Conservation (phyloP, 2,888 invertebrate species). For the Calameuta filiformis region DNA sequence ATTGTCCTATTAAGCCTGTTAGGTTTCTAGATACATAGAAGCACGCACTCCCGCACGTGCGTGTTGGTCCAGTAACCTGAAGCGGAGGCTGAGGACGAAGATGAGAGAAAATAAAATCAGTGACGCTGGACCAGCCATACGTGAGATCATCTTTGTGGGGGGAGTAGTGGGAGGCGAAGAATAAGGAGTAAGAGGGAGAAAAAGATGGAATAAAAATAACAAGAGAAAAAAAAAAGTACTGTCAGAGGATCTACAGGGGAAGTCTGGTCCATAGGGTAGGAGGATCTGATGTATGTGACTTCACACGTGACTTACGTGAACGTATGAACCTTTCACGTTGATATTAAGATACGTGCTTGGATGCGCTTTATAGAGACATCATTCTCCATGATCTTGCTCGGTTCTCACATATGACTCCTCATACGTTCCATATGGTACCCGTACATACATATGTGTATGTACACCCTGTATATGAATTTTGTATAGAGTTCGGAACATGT, state of each 20-base stretch:
- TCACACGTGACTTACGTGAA: slow-evolving; percentile 45
- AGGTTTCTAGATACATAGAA: slow-evolving; percentile 11
- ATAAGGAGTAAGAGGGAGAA: slow-evolving; percentile 2
- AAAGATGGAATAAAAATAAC: slow-evolving; percentile 7
- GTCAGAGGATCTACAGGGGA: neutral
- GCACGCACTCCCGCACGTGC: slow-evolving; percentile 15
- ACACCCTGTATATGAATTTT: neutral
- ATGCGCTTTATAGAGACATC: slow-evolving; percentile 46
- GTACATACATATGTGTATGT: neutral
- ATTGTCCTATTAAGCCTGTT: slow-evolving; percentile 20
- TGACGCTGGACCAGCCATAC: neutral
- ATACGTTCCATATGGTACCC: neutral
- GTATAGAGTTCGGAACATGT: neutral
- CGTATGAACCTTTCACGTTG: slow-evolving; percentile 7
- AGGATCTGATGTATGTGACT: slow-evolving; percentile 50
- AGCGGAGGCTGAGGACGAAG: slow-evolving; percentile 19
- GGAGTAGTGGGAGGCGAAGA: slow-evolving; percentile 13
- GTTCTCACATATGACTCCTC: neutral
- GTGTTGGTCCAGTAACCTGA: slow-evolving; percentile 31
- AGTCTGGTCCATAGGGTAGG: slow-evolving; percentile 3
- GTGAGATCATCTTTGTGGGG: slow-evolving; percentile 8
- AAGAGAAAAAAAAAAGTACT: neutral
- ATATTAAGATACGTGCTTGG: slow-evolving; percentile 35
- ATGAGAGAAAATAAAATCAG: slow-evolving; percentile 18
- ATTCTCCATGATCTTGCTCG: slow-evolving; percentile 20